Percentiles rank a stretch among this genome's conserved stretches.
These are phyloP conservation scores for Dicyrtoma fusca DNA, from an alignment of 2,888 invertebrate species.

Conservation along the genomic window DNA sequence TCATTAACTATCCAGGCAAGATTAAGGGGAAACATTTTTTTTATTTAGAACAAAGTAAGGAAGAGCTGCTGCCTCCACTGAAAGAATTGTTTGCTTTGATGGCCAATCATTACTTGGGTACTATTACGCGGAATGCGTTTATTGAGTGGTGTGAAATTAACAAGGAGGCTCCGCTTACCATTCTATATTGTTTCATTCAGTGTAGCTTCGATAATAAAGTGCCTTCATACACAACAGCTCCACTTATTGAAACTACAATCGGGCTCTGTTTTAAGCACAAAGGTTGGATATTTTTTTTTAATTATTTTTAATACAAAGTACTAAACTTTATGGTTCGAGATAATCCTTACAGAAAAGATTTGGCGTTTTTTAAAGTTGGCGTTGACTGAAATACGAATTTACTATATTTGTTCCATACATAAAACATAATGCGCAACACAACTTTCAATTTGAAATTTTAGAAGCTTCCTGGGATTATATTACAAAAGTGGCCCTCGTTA, in stretches of 20 bases:
- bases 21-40: conserved; percentile 1
- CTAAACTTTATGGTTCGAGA: no score
- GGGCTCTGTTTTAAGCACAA: conserved; percentile 65
- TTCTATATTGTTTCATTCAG: conserved; percentile 45
- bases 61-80: conserved; percentile 55
- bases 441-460: conserved; percentile 36
- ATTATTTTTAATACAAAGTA: not conserved
- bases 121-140: conserved; percentile 50
- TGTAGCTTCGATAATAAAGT: conserved; percentile 49
- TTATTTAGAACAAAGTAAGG: conserved; percentile 8
- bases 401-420: not conserved
- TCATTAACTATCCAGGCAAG: not conserved
- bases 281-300: conserved; percentile 59
- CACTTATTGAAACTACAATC: conserved; percentile 64
- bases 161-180: conserved; percentile 42
- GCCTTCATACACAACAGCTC: conserved; percentile 61
- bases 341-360: no score
- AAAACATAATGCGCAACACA: no score
- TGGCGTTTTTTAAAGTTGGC: no score
- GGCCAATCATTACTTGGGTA: conserved; percentile 53
- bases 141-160: conserved; percentile 53
- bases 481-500: conserved; percentile 31
- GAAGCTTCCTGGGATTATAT: conserved; percentile 48
- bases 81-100: conserved; percentile 63
- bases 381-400: not conserved